Evolutionary conservation across 2,888 invertebrate species (phyloP).

Genomic region (Troides oblongomaculatus): DNA sequence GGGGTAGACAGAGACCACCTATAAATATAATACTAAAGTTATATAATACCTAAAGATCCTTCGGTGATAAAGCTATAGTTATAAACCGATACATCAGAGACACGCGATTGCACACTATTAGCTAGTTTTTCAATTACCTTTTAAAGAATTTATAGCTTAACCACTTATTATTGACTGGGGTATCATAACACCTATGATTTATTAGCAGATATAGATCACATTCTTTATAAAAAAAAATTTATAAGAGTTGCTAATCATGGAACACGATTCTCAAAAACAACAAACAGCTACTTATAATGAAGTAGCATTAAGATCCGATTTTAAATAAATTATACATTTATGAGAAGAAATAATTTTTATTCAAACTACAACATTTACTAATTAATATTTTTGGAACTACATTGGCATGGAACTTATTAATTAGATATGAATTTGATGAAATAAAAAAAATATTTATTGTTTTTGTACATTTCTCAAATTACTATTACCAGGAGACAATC

Average conservation of each 20-base stretch:
- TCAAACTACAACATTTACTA: background rate
- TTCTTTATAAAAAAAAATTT: background rate
- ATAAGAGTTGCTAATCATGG: background rate
- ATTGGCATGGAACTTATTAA: background rate
- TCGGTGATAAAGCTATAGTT: constrained; percentile 6
- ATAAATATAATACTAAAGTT: no score
- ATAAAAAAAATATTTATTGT: background rate
- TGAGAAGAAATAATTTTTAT: background rate
- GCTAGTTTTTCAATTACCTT: constrained; percentile 7
- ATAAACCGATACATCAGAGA: constrained; percentile 1
- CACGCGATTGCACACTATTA: constrained; percentile 21
- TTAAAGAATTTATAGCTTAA: background rate
- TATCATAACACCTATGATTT: background rate
- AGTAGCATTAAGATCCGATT: background rate
- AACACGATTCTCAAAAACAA: background rate
- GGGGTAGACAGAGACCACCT: no score
- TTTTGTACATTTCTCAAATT: background rate
- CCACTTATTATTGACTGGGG: background rate
- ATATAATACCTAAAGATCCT: background rate
- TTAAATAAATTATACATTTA: background rate
- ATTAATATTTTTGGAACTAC: background rate
- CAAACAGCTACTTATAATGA: background rate
- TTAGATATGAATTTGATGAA: background rate
- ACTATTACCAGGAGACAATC: background rate
- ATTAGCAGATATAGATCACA: background rate